These are phyloP conservation scores for Agapornis roseicollis DNA, from an alignment of 2,113 vertebrate genomes.

Conservation along the genomic window DNA sequence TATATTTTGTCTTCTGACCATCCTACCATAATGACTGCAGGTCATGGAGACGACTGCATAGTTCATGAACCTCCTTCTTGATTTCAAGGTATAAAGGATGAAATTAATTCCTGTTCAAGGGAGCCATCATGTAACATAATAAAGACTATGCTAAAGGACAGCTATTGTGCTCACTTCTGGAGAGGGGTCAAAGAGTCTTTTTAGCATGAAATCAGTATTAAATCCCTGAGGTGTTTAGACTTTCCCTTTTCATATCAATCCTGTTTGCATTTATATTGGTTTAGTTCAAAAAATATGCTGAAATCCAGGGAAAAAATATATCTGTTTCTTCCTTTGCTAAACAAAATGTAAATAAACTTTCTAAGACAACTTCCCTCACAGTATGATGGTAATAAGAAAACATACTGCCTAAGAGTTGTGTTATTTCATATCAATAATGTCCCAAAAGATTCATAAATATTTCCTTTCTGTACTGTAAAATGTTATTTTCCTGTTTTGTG, in stretches of 20 bases:
- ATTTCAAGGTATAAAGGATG: background rate
- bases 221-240: background rate
- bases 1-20: background rate
- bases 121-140: background rate
- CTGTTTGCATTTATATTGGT: background rate
- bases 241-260: background rate
- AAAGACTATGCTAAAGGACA: background rate
- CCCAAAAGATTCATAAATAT: background rate
- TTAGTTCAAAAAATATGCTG: background rate
- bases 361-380: background rate
- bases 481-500: background rate
- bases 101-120: background rate
- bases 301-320: background rate
- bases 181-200: background rate
- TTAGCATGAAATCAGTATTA: background rate
- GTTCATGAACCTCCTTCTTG: background rate
- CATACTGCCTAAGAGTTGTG: background rate
- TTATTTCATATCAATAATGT: background rate
- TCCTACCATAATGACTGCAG: background rate
- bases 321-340: background rate
- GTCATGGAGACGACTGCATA: background rate
- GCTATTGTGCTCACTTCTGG: background rate
- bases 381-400: background rate
- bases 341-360: conserved; percentile 24
- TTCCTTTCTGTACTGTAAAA: conserved; percentile 11